Base-by-base conservation (phyloP, 2,797 vertebrate species). In the Eleutherodactylus coqui region DNA sequence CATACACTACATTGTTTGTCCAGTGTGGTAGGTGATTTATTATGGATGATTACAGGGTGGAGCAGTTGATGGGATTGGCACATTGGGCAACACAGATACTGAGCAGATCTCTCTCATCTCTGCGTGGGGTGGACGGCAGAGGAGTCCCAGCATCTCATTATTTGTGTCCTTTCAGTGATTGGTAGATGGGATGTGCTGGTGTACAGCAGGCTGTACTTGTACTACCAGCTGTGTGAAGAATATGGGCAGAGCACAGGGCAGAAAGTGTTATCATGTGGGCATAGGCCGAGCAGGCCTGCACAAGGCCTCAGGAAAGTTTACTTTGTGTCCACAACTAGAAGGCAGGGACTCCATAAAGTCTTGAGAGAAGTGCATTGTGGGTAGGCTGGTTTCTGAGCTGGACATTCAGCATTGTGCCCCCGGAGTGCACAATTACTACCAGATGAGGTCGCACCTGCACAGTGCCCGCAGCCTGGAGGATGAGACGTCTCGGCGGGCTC, bases 51-150 rank as follows among this genome's bases (percentile, higher is more conserved):
- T 73, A 5, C 41, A 49, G 77, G 79, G 79, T 51, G 79, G 32
- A 82, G 79, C 29, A 36, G 10, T 41, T 19, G 24, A 29, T 11
- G n/a, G 67, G 45, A 51, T 13, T 70, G 32, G 29, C 17, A 62
- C 19, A 45, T 70, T 82, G 45, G 7, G 79, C 17, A 82, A 82
- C 27, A 32, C 79, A 60, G 77, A 64, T 62, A 79, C 77, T 43
- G 77, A 27, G 21, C 49, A 21, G 73, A 16, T 38, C 34, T 19
- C 19, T 62, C 29, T 6, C 27, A 29, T 67, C 29, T 32, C n/a
- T n/a, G n/a, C 60, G 27, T 29, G 2, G 3, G 16, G 24, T 27
- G 19, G 67, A 14, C 27, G 1, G 38, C 38, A 72, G 38, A 41
- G 67, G 36, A 41, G 36, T 41, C 67, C 13, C 9, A 34, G 19